Percentiles rank a stretch among this genome's conserved stretches.
These are phyloP conservation scores for Steinernema scapterisci DNA, from an alignment of 2,888 invertebrate species.

Conservation along the genomic window DNA sequence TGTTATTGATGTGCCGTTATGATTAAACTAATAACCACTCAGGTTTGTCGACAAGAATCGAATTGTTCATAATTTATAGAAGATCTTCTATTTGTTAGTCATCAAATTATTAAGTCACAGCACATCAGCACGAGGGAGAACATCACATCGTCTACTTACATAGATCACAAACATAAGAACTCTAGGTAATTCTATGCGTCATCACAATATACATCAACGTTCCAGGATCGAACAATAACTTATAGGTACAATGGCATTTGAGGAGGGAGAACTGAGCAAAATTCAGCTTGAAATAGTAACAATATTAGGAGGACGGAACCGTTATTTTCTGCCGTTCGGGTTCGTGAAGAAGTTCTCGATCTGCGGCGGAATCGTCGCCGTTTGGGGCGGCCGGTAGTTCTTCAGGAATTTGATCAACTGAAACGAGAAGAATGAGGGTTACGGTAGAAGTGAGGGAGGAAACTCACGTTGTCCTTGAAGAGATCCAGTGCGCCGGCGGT, in stretches of 20 bases:
- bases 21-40: too few species aligned
- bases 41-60: too few species aligned
- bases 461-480: conserved; percentile 63
- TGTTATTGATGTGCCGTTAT: not conserved
- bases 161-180: conserved; percentile 8
- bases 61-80: conserved; percentile 10
- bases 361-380: conserved; percentile 65
- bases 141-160: not conserved
- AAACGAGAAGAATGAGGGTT: conserved; percentile 36
- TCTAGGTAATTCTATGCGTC: conserved; percentile 30
- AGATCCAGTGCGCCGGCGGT: conserved; percentile 67
- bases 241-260: conserved; percentile 28
- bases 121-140: not conserved
- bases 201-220: conserved; percentile 32
- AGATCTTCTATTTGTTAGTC: conserved; percentile 8
- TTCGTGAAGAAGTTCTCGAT: conserved; percentile 63
- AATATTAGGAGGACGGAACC: not conserved
- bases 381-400: conserved; percentile 63
- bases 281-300: conserved; percentile 10
- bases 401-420: conserved; percentile 65
- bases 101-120: conserved; percentile 18
- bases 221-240: not conserved
- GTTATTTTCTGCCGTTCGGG: conserved; percentile 39
- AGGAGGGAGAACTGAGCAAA: conserved; percentile 26
- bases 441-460: not conserved